A percentile compares a stretch with the other conserved stretches of the same genome.
phyloP scores from a whole-genome alignment of 2,888 invertebrate species.

The Chrysolina americana region DNA sequence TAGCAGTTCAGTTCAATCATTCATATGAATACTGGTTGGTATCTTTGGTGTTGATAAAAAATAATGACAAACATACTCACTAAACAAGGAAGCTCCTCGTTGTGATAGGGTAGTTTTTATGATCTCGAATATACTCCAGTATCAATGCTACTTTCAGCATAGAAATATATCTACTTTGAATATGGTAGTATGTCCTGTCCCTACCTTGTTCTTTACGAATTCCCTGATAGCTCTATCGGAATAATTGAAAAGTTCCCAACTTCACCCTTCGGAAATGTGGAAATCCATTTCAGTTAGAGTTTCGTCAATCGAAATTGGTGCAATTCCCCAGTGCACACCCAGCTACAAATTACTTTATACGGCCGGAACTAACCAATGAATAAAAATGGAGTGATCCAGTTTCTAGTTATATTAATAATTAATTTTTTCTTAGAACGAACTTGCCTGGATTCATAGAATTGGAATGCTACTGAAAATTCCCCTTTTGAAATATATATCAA shows the following conservation, averaged over 20 bases:
- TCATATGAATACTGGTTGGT: too few relatives aligned
- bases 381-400: constrained; percentile 7
- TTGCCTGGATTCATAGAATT: not conserved
- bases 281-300: constrained; percentile 9
- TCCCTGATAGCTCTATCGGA: not conserved
- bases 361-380: not conserved
- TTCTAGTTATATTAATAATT: not conserved
- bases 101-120: too few relatives aligned
- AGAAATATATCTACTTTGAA: not conserved
- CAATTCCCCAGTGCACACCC: not conserved
- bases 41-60: too few relatives aligned
- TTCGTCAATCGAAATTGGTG: constrained; percentile 4
- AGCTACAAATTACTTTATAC: not conserved
- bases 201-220: not conserved
- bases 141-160: too few relatives aligned
- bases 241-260: not conserved
- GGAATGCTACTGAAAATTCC: not conserved
- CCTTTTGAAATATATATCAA: not conserved
- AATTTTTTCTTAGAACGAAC: not conserved
- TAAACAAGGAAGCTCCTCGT: too few relatives aligned
- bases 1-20: too few relatives aligned
- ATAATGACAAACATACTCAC: too few relatives aligned
- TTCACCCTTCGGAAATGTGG: not conserved
- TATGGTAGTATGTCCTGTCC: not conserved
- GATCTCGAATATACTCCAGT: too few relatives aligned